Percentiles rank a stretch among this genome's conserved stretches.
These are phyloP conservation scores for Brachycybe producta DNA, from an alignment of 2,888 invertebrate species.

Conservation along the genomic window DNA sequence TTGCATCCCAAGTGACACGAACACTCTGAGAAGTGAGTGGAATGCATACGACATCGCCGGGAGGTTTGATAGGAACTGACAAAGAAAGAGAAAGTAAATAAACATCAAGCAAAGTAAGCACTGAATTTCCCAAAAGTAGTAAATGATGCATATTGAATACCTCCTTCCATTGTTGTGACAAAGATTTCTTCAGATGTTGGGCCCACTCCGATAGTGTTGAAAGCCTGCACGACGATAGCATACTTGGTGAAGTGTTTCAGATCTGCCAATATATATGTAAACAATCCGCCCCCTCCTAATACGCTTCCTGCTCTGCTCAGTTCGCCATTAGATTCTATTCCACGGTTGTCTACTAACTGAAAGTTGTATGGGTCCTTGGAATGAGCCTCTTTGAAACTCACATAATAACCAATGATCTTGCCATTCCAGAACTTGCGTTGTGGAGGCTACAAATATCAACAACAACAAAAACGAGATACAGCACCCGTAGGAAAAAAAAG, in stretches of 20 bases:
- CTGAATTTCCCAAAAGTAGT: background rate
- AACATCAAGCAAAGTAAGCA: background rate
- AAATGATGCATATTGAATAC: constrained; percentile 2
- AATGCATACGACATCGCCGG: constrained; percentile 31
- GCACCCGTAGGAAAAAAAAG: too few relatives aligned
- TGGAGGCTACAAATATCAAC: constrained; percentile 10
- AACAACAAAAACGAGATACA: background rate
- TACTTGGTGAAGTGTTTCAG: constrained; percentile 13
- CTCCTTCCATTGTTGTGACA: constrained; percentile 13
- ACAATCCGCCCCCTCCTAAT: background rate
- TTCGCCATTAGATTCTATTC: too few relatives aligned
- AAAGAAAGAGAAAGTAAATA: background rate
- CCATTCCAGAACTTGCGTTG: constrained; percentile 12
- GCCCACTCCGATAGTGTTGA: constrained; percentile 15
- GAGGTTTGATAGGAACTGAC: constrained; percentile 35
- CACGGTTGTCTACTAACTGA: constrained; percentile 8
- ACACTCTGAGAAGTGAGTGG: constrained; percentile 32
- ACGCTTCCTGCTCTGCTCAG: too few relatives aligned
- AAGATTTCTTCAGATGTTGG: constrained; percentile 13
- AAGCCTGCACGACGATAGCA: constrained; percentile 10
- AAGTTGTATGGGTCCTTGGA: constrained; percentile 7
- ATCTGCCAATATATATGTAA: constrained; percentile 2
- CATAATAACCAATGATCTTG: constrained; percentile 12
- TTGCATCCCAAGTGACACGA: constrained; percentile 34
- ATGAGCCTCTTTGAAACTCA: constrained; percentile 7